Base-by-base conservation (phyloP, 2,797 vertebrate genomes). In the Potorous gilbertii region DNA sequence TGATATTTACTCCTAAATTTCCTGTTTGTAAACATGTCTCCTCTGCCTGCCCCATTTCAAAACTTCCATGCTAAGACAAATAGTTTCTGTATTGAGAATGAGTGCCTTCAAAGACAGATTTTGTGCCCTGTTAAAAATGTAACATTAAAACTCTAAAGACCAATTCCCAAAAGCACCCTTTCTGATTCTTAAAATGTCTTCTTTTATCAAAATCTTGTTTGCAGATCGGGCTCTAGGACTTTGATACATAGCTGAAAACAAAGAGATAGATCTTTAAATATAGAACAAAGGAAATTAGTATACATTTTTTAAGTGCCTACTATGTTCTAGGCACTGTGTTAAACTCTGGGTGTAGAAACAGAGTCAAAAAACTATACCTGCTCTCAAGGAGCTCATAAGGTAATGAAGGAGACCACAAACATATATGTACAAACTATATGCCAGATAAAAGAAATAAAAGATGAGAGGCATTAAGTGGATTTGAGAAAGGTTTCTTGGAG, bases 1-100 rank as follows among this genome's bases (percentile, higher is more conserved):
- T 97, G 97, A 94, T 98, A 56, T 97, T 96, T 96, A 96, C 96
- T 55, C 92, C 91, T 97, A 96, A 96, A 96, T 95, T 95, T 96
- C 97, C 91, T 94, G 93, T 96, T 95, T 96, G 93, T 87, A 87
- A 52, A 87, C 74, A 81, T 46, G 14, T 81, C 66, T 50, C 74
- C 95, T 96, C 95, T 96, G 91, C 96, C 74, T 81, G 74, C 91
- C 92, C 93, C 92, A 94, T 97, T 95, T 95, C 92, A 92, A 93
- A 56, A 62, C 94, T 96, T 97, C 55, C n/a, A 93, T 96, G 95
- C 89, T 95, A 98, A 57, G 94, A 95, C 91, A 91, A 29, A 95
- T 94, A 92, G 91, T 95, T 97, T 96, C 57, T 94, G 1, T 96
- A 46, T 96, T 97, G 91, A 81, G 95, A 34, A 90, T 74, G 93